Evolutionary conservation across 92 coral and sea anemone genomes (phyloP), one percentile per base, ranked within the genome.

Genomic region (Chrysogorgia sp.): DNA sequence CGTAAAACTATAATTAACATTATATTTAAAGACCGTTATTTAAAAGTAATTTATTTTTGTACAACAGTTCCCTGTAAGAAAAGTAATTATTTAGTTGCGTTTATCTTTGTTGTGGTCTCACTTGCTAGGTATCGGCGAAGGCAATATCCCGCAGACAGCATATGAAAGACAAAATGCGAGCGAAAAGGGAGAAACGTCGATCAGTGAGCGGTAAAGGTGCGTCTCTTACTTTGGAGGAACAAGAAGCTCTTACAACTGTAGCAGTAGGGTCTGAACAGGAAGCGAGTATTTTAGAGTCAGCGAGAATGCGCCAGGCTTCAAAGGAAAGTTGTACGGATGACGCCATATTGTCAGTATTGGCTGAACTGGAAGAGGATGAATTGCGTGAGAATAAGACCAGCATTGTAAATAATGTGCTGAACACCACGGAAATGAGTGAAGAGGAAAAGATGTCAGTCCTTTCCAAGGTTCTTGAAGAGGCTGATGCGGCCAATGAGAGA

Each of bases 221-320:
- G 25, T 35, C 31, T 7, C 40, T 71, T 24, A 71, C 63, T 12
- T 7, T 43, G 3, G 97, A 93, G 17, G 92, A 91, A 31, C 80
- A 89, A 80, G 90, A 90, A 25, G 89, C 90, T 76, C 85, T 93
- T 8, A 79, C 85, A 48, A 84, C 70, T 63, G 97, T 90, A 19
- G 88, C 86, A 58, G 90, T 94, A 9, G 94, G 94, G 43, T 93
- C 97, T 25, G 82, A 84, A 30, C 92, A 81, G 71, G 98, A 87
- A 63, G 89, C 91, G 5, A 91, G 86, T 50, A 92, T 93, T 57
- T 74, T 80, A 25, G 89, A 71, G 45, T 29, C 78, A 25, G 78
- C 63, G 9, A 32, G 52, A 71, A 29, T 49, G 21, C 40, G 78
- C 13, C 60, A 71, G 34, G 10, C 29, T 2, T 50, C 64, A 0